Conservation (phyloP, 2,888 invertebrate species). For the Gonocerus acuteangulatus region DNA sequence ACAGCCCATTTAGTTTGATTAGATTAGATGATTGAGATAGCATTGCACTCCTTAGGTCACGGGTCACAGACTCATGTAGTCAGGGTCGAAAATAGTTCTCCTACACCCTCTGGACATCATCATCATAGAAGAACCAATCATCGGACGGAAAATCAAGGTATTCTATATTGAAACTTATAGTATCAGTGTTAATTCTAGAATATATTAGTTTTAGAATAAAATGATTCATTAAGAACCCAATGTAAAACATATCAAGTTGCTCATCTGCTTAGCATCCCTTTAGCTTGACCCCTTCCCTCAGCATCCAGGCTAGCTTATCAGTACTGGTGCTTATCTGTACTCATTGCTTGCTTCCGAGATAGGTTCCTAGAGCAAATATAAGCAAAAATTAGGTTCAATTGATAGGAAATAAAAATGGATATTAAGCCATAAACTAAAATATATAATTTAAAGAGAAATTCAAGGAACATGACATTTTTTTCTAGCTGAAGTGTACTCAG, state of each 20-base stretch:
- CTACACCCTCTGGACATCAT: conserved; percentile 34
- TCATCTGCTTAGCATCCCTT: too few relatives aligned
- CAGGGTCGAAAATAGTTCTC: conserved; percentile 36
- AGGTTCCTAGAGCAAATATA: too few relatives aligned
- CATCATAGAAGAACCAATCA: conserved; percentile 34
- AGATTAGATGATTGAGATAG: conserved; percentile 8
- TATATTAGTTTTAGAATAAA: background rate
- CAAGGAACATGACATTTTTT: too few relatives aligned
- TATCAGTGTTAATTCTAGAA: background rate
- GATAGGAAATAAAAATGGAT: too few relatives aligned
- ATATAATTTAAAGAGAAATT: too few relatives aligned
- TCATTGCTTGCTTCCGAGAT: too few relatives aligned
- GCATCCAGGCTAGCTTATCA: too few relatives aligned
- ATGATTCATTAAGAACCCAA: background rate
- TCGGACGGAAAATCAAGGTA: conserved; percentile 35
- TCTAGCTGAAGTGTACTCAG: too few relatives aligned
- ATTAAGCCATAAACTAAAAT: too few relatives aligned
- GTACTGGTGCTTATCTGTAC: too few relatives aligned
- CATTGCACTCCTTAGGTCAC: conserved; percentile 31
- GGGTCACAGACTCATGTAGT: conserved; percentile 36
- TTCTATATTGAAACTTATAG: background rate
- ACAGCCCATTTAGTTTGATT: conserved; percentile 11
- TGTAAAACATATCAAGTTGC: too few relatives aligned
- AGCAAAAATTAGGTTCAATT: too few relatives aligned
- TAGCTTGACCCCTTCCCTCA: background rate